Base-by-base conservation (phyloP, 1,140 invertebrate genomes). In the Teleopsis dalmanni region DNA sequence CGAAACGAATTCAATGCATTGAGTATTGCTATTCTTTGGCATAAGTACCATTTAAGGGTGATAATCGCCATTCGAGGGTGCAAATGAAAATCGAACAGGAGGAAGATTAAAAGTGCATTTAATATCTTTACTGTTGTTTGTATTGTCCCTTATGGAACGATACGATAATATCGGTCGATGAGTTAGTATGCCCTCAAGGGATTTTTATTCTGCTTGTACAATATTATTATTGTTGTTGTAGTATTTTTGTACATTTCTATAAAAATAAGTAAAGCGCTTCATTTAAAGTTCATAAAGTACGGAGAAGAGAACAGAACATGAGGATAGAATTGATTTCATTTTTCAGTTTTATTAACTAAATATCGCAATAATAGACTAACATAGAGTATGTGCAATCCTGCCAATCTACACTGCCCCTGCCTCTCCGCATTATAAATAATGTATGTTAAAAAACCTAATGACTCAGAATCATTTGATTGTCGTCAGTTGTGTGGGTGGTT, bases 31-130 rank as follows among this genome's bases (percentile, higher is more conserved):
- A 31, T 48, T 41, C 11, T 33, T 22, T 29, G n/a, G 26, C 26
- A 50, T 50, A 66, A 66, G 63, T 65, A 66, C 63, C 63, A 66
- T 66, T 66, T 66, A 66, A 66, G 63, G 63, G 63, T 66, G 63
- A 66, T 66, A 66, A 66, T 66, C 60, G 63, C 54, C 56, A 56
- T 66, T 65, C 57, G 57, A 62, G 62, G 62, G 62, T 60, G 60
- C 64, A 62, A 65, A 65, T 59, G 60, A 51, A 58, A 65, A 65
- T 63, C 62, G 57, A 62, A 62, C 56, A 57, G 46, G 37, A 50
- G 50, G 50, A 55, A 59, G 61, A 67, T 66, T 67, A 67, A 67
- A 64, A 67, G 59, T 62, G 59, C 61, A 60, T 66, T 66, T 66
- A 66, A 66, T 63, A 63, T 18, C 21, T 11, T 10, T 14, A 36